Evolutionary conservation across 2,797 vertebrate species (phyloP), one percentile per base, ranked within the genome.

Genomic region (Vireo griseus): DNA sequence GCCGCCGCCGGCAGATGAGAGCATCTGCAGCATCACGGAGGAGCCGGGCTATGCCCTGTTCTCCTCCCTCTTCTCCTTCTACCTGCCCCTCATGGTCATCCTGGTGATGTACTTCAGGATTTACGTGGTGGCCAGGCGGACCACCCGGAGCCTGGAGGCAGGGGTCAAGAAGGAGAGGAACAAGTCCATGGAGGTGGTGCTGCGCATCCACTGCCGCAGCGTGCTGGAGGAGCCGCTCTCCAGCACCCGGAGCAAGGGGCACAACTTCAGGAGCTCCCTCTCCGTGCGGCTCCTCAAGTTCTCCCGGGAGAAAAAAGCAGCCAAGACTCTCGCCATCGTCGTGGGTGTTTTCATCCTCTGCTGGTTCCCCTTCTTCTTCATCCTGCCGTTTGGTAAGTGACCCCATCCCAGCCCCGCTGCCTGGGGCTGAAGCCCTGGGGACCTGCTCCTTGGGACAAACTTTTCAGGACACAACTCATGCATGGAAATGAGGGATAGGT

Each of bases 301-400:
- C 97, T 99, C 99, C 97, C 97, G 99, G 14, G 99, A 99, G 98
- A 99, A 99, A 71, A 99, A 99, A 81, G 99, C 99, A 5, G 99
- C 99, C 66, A 99, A 99, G 95, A 99, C 99, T 7, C 98, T 99
- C 5, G 99, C 99, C 77, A 99, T 99, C 76, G 99, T 99, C 3
- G 99, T 99, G 62, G 99, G 99, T 9, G 99, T 99, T 97, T 99
- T 99, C 97, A 99, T 99, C 88, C 97, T 99, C 91, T 99, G 99
- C 96, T 99, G 99, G 99, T 98, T 99, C 84, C 99, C 99, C 1
- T 99, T 99, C 97, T 99, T 99, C 98, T 99, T 99, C 96, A 98
- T 99, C 79, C 98, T 99, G 74, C 99, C 99, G 1, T 97, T 99
- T 33, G 99, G 99, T 99, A 98, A 96, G 99, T 98, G 92, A 83